A percentile compares a stretch with the other conserved stretches of the same genome.
Conservation (phyloP, 2,888 invertebrate genomes). For the Epinotia ramella region DNA sequence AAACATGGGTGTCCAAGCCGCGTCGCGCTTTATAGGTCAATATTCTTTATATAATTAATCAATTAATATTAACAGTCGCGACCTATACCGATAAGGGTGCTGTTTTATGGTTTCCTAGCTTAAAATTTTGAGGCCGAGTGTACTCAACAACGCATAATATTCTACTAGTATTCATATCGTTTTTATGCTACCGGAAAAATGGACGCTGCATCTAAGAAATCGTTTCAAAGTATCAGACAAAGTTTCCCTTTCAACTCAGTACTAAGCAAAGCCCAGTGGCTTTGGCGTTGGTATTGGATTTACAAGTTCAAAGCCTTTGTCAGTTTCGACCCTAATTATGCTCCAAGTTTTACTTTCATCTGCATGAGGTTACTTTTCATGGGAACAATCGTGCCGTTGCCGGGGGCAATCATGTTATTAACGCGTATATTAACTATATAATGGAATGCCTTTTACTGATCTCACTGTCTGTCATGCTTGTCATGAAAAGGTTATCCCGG, state of each 20-base stretch:
- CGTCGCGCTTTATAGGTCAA: too few relatives aligned
- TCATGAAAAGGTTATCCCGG: background rate
- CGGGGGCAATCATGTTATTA: background rate
- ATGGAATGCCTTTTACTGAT: conserved; percentile 1
- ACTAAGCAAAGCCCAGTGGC: conserved; percentile 5
- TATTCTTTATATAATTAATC: too few relatives aligned
- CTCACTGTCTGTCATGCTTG: conserved; percentile 8
- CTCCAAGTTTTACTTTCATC: conserved; percentile 30
- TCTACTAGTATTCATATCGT: background rate
- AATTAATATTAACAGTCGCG: too few relatives aligned
- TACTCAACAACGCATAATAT: too few relatives aligned
- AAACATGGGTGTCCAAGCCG: too few relatives aligned
- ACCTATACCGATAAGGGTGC: too few relatives aligned
- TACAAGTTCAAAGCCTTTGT: conserved; percentile 21
- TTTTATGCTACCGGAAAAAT: conserved; percentile 8
- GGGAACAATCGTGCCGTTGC: background rate
- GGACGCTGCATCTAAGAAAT: conserved; percentile 1
- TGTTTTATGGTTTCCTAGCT: too few relatives aligned
- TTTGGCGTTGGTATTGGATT: conserved; percentile 5
- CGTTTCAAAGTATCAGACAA: conserved; percentile 6
- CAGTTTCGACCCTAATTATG: conserved; percentile 13
- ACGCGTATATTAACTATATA: background rate
- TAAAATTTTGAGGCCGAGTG: too few relatives aligned
- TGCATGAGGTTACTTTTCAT: conserved; percentile 12
- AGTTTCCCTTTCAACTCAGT: conserved; percentile 24